These are phyloP conservation scores for Rhizomys pruinosus DNA, from an alignment of 2,113 vertebrate species.

Conservation along the genomic window DNA sequence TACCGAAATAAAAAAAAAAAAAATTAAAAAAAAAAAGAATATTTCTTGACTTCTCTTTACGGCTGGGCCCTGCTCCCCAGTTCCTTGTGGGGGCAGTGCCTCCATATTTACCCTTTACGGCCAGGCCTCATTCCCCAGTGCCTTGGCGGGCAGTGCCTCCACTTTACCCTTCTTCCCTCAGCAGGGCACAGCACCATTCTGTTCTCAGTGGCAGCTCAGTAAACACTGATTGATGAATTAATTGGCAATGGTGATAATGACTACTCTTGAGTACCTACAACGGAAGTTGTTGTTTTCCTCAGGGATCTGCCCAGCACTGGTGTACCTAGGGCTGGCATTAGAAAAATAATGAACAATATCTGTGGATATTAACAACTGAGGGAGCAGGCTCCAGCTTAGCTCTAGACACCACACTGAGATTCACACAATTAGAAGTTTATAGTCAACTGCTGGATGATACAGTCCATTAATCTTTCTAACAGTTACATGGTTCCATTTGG, in stretches of 20 bases:
- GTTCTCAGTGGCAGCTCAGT: slow-evolving; percentile 64
- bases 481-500: slow-evolving; percentile 81
- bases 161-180: neutral
- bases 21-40: no score
- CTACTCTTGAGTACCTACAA: slow-evolving; percentile 70
- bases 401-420: slow-evolving; percentile 85
- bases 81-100: neutral
- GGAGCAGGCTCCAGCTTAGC: slow-evolving; percentile 77
- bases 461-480: slow-evolving; percentile 83
- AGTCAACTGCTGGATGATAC: slow-evolving; percentile 83
- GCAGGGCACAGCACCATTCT: slow-evolving; percentile 37
- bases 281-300: slow-evolving; percentile 78
- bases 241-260: slow-evolving; percentile 73
- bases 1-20: no score
- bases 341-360: slow-evolving; percentile 81
- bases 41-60: neutral
- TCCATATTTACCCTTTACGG: neutral
- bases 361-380: slow-evolving; percentile 74
- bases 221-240: slow-evolving; percentile 80
- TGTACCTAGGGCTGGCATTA: slow-evolving; percentile 73
- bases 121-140: neutral
- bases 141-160: neutral
- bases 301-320: slow-evolving; percentile 66
- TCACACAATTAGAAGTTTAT: slow-evolving; percentile 86
- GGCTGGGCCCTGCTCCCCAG: neutral